Evolutionary conservation across 2,113 vertebrate species (phyloP).

Genomic region (Climacteris rufus): DNA sequence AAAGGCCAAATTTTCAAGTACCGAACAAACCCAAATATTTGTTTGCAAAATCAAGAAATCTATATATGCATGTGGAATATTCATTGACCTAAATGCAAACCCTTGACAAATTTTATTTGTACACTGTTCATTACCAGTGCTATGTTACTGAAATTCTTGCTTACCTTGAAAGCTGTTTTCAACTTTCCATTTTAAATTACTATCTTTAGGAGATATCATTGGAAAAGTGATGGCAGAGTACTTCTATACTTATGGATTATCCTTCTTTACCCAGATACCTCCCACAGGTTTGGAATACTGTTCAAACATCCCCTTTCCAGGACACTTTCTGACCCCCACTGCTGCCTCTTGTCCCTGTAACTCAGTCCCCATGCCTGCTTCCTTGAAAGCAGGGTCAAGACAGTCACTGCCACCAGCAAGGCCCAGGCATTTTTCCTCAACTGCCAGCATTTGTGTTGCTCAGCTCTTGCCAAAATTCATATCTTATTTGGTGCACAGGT

Average conservation of each 20-base stretch:
- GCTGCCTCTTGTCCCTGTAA: background rate
- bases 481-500: background rate
- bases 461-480: background rate
- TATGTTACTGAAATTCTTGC: background rate
- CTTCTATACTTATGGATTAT: background rate
- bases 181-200: background rate
- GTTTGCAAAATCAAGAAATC: background rate
- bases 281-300: background rate
- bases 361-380: background rate
- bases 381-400: rapidly evolving
- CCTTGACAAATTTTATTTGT: background rate
- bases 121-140: background rate
- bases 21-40: background rate
- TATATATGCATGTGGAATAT: background rate
- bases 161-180: background rate
- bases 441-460: background rate
- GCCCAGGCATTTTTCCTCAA: background rate
- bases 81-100: background rate
- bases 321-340: background rate
- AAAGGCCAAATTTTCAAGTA: background rate
- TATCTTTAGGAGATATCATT: background rate
- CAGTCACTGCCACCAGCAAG: background rate
- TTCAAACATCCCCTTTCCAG: background rate
- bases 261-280: background rate
- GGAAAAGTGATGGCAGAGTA: background rate